These are phyloP conservation scores for Progne subis DNA, from an alignment of 2,113 vertebrate species.

Conservation along the genomic window DNA sequence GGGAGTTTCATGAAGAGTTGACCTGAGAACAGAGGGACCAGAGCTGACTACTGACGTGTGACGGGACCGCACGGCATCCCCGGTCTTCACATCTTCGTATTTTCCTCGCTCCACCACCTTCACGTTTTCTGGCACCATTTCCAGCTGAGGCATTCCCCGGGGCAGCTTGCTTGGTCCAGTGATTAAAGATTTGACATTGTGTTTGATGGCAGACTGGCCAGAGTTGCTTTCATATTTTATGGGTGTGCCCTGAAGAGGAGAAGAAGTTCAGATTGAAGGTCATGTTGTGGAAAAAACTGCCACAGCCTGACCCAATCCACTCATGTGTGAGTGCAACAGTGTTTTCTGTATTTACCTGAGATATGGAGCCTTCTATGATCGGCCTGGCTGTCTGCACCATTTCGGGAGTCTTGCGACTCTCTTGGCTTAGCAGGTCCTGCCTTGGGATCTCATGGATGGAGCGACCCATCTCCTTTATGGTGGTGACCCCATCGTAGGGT, in stretches of 20 bases:
- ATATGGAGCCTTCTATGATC: constrained; percentile 88
- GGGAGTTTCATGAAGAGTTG: constrained; percentile 90
- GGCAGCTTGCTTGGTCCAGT: constrained; percentile 88
- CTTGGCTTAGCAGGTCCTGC: constrained; percentile 87
- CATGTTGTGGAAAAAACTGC: background rate
- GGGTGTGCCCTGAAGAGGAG: constrained; percentile 82
- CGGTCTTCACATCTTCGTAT: constrained; percentile 89
- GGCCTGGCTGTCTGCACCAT: constrained; percentile 79
- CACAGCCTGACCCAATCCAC: background rate
- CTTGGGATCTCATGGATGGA: constrained; percentile 98
- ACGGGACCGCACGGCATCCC: constrained; percentile 81
- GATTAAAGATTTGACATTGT: constrained; percentile 97
- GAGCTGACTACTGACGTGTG: constrained; percentile 95
- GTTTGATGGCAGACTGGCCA: constrained; percentile 91
- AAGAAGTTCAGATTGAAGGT: background rate
- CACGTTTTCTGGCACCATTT: constrained; percentile 81
- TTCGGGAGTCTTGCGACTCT: constrained; percentile 92
- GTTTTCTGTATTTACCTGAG: constrained; percentile 80
- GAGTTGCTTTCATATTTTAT: constrained; percentile 86
- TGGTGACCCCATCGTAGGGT: constrained; percentile 93
- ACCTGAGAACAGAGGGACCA: constrained; percentile 91
- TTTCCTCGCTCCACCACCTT: constrained; percentile 86
- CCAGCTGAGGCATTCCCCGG: constrained; percentile 86
- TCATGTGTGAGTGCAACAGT: accelerated
- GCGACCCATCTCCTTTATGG: constrained; percentile 97